Evolutionary conservation across 2,888 invertebrate species (phyloP).

Genomic region (Harmothoe impar): DNA sequence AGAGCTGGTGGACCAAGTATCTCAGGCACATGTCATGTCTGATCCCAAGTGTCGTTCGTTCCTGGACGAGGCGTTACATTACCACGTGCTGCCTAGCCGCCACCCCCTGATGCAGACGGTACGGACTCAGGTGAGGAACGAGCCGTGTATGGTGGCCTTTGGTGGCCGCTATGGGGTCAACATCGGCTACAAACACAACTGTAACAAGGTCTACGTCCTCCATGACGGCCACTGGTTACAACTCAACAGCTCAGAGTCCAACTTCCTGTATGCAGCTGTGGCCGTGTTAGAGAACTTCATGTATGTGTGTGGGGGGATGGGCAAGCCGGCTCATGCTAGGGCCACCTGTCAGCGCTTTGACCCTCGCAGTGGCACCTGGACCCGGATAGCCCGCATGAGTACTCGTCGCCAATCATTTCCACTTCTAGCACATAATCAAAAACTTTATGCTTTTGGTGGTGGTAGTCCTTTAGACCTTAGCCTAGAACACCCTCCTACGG

Average conservation of each 20-base stretch:
- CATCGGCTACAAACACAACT: conserved; percentile 66
- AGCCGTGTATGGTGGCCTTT: conserved; percentile 65
- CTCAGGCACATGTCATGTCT: conserved; percentile 58
- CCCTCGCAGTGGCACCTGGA: conserved; percentile 65
- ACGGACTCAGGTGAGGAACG: conserved; percentile 66
- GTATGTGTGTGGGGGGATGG: conserved; percentile 69
- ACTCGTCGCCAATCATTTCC: conserved; percentile 67
- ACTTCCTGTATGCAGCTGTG: conserved; percentile 66
- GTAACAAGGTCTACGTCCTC: conserved; percentile 66
- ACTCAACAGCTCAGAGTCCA: conserved; percentile 60
- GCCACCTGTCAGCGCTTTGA: conserved; percentile 66
- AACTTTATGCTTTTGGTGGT: conserved; percentile 67
- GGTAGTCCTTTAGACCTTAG: conserved; percentile 61
- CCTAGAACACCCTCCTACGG: conserved; percentile 66
- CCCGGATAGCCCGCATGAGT: conserved; percentile 64
- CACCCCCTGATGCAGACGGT: conserved; percentile 66
- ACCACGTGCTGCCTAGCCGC: conserved; percentile 65
- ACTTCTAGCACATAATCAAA: conserved; percentile 53
- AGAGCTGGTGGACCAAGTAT: conserved; percentile 66
- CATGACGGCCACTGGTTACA: conserved; percentile 62
- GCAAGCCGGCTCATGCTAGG: conserved; percentile 67
- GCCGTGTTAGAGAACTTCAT: conserved; percentile 67
- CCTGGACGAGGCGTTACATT: conserved; percentile 67
- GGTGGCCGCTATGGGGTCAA: conserved; percentile 66
- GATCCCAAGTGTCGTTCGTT: conserved; percentile 57